Evolutionary conservation across 2,797 vertebrate genomes (phyloP).

Genomic region (Sciaenops ocellatus): DNA sequence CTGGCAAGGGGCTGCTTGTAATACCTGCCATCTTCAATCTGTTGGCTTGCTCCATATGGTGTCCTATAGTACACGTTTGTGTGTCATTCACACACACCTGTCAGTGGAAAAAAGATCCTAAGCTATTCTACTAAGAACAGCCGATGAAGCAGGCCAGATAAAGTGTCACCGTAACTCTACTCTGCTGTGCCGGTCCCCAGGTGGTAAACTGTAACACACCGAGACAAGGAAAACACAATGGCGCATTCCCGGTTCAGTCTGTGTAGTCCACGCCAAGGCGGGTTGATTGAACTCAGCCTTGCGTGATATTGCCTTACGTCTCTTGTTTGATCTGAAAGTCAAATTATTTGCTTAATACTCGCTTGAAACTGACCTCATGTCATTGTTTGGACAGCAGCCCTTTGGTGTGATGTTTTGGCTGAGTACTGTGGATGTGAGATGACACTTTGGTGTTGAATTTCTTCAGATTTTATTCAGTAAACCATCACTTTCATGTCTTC

Average conservation of each 20-base stretch:
- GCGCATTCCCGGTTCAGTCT: constrained; percentile 45
- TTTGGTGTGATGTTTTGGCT: constrained; percentile 3
- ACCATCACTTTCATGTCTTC: background rate
- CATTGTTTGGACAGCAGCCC: background rate
- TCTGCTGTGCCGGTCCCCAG: constrained; percentile 62
- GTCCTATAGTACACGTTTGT: constrained; percentile 25
- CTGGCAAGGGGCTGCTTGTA: constrained; percentile 42
- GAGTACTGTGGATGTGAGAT: constrained; percentile 8
- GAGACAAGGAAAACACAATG: constrained; percentile 47
- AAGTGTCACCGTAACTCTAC: constrained; percentile 74
- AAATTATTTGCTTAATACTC: constrained; percentile 16
- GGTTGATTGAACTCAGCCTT: constrained; percentile 20
- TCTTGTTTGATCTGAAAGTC: constrained; percentile 40
- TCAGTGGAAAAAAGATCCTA: constrained; percentile 58
- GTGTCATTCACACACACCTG: constrained; percentile 52
- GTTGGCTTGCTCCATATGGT: constrained; percentile 67
- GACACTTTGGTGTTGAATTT: background rate
- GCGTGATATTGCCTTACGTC: constrained; percentile 16
- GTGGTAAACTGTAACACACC: constrained; percentile 56
- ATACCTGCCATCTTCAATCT: constrained; percentile 54
- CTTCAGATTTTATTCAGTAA: background rate
- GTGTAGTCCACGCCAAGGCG: constrained; percentile 21
- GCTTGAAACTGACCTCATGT: background rate
- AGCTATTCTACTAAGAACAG: constrained; percentile 55
- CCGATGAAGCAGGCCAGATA: constrained; percentile 53